Evolutionary conservation across 2,113 vertebrate species (phyloP).

Genomic region (Pantherophis guttatus): DNA sequence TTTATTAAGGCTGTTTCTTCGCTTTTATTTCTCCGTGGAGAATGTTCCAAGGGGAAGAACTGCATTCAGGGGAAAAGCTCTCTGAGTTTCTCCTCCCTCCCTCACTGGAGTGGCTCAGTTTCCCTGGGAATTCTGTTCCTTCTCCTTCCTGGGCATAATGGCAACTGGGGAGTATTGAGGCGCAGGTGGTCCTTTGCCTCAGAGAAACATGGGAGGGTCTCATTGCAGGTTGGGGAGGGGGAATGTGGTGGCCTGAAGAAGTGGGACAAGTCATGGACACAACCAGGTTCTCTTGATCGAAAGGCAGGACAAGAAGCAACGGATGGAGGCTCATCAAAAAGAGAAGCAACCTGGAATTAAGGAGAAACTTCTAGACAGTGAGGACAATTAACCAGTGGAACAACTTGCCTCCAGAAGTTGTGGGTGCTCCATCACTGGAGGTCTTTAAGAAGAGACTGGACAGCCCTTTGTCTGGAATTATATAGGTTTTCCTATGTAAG

Average conservation of each 20-base stretch:
- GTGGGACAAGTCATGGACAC: neutral
- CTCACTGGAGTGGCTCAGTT: neutral
- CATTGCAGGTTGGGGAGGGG: neutral
- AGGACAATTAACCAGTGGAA: neutral
- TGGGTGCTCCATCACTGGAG: fast-evolving
- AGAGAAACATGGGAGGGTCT: fast-evolving
- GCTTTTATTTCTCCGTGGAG: neutral
- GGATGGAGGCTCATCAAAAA: neutral
- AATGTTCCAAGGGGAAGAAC: neutral
- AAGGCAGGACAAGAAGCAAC: neutral
- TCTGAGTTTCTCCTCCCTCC: too few species aligned
- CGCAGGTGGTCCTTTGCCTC: neutral
- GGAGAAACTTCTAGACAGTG: neutral
- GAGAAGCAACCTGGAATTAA: neutral
- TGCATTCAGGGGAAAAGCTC: neutral
- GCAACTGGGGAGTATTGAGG: neutral
- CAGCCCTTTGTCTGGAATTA: neutral
- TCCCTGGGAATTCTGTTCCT: neutral
- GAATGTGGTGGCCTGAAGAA: neutral
- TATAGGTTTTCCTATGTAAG: too few species aligned
- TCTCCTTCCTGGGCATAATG: neutral
- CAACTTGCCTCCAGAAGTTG: fast-evolving
- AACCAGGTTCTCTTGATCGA: neutral
- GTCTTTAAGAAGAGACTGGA: neutral
- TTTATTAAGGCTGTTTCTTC: neutral